A percentile compares a stretch with the other conserved stretches of the same genome.
Evolutionary conservation across 2,113 vertebrate genomes (phyloP).

Genomic region (Mobula hypostoma): DNA sequence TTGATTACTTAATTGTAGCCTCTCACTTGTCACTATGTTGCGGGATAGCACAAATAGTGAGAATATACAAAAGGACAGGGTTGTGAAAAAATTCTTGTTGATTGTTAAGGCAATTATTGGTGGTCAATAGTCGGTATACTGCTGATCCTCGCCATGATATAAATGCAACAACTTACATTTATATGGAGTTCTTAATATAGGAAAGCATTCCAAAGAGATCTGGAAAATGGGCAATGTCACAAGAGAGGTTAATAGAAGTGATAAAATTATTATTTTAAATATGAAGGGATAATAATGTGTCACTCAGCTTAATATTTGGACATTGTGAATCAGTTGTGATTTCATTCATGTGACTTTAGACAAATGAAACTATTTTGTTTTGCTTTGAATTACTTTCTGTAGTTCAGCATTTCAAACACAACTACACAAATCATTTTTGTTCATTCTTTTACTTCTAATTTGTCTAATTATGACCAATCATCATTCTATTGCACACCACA

Average conservation of each 20-base stretch:
- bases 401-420: not conserved
- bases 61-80: not conserved
- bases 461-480: not conserved
- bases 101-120: not conserved
- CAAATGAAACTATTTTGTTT: conserved; percentile 13
- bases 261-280: not conserved
- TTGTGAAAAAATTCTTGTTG: not conserved
- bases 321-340: not conserved
- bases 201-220: not conserved
- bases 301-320: too few species aligned
- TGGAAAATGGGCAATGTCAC: not conserved
- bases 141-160: not conserved
- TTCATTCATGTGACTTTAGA: conserved; percentile 17
- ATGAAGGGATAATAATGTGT: not conserved
- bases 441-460: not conserved
- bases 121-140: not conserved
- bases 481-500: not conserved
- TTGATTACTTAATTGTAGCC: not conserved
- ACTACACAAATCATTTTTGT: not conserved
- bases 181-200: not conserved
- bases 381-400: conserved; percentile 2
- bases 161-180: not conserved
- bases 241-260: not conserved
- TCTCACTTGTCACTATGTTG: not conserved
- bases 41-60: not conserved